Percentiles rank a stretch among this genome's conserved stretches.
These are phyloP conservation scores for Noctua fimbriata DNA, from an alignment of 2,888 invertebrate genomes.

Conservation along the genomic window DNA sequence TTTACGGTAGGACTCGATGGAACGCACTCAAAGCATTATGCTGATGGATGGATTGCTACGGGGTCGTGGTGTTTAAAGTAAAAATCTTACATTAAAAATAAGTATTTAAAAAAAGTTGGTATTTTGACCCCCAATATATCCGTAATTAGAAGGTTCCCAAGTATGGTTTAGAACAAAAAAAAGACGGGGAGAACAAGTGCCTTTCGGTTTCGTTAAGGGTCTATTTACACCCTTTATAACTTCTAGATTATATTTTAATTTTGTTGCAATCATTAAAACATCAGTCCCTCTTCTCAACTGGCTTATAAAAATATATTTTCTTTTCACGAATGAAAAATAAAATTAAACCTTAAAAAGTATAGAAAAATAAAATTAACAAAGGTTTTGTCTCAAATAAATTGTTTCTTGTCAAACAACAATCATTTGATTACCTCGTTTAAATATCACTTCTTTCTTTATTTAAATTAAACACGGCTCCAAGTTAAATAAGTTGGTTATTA, in stretches of 20 bases:
- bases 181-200: too few relatives aligned
- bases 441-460: slow-evolving; percentile 62
- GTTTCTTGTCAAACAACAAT: slow-evolving; percentile 30
- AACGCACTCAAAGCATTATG: too few relatives aligned
- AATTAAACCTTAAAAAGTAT: not conserved
- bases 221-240: not conserved
- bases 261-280: not conserved
- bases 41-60: too few relatives aligned
- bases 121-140: too few relatives aligned
- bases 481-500: slow-evolving; percentile 77
- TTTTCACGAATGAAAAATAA: not conserved
- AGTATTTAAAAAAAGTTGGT: too few relatives aligned
- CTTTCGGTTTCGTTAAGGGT: too few relatives aligned
- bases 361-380: not conserved
- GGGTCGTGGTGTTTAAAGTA: too few relatives aligned
- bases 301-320: not conserved
- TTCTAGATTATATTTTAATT: not conserved
- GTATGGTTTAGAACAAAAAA: too few relatives aligned
- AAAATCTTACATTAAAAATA: too few relatives aligned
- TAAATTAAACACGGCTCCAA: slow-evolving; percentile 65
- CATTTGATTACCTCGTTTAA: slow-evolving; percentile 45
- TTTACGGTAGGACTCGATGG: too few relatives aligned
- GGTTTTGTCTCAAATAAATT: not conserved
- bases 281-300: not conserved
- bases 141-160: too few relatives aligned